phyloP scores from a whole-genome alignment of 2,797 vertebrate species.

The Gephyroberyx darwinii region DNA sequence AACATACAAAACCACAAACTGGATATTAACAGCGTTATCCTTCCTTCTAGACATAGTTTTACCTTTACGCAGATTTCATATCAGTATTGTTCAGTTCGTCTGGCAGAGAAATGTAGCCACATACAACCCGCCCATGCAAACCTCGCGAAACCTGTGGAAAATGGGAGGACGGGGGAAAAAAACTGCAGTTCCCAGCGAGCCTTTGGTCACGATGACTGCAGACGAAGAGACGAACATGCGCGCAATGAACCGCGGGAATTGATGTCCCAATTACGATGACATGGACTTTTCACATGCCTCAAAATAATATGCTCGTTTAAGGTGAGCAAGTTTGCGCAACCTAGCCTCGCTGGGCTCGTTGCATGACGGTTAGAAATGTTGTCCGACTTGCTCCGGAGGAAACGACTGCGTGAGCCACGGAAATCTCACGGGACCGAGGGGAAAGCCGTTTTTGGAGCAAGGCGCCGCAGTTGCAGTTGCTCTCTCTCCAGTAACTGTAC shows the following conservation, averaged over 20 bases:
- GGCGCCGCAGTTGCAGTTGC: too few species aligned
- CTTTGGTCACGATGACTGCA: not conserved
- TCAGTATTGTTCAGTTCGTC: constrained; percentile 72
- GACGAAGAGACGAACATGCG: not conserved
- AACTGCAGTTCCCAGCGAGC: constrained; percentile 63
- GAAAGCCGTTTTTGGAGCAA: too few species aligned
- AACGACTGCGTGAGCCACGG: too few species aligned
- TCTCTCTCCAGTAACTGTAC: too few species aligned
- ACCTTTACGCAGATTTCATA: constrained; percentile 84
- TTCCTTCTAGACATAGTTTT: constrained; percentile 43
- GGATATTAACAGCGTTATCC: not conserved
- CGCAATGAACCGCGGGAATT: constrained; percentile 58
- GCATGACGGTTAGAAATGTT: too few species aligned
- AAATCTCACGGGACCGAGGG: too few species aligned
- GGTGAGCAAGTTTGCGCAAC: too few species aligned
- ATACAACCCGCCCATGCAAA: constrained; percentile 65
- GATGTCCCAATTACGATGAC: constrained; percentile 26
- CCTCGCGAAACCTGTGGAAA: constrained; percentile 77
- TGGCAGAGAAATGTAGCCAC: constrained; percentile 74
- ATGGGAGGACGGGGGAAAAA: constrained; percentile 29
- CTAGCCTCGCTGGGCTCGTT: too few species aligned
- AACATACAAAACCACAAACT: constrained; percentile 25
- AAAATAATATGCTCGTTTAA: too few species aligned
- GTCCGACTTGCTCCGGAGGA: too few species aligned
- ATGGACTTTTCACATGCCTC: not conserved